These are phyloP conservation scores for Polylopha cassiicola DNA, from an alignment of 2,888 invertebrate genomes.

Conservation along the genomic window DNA sequence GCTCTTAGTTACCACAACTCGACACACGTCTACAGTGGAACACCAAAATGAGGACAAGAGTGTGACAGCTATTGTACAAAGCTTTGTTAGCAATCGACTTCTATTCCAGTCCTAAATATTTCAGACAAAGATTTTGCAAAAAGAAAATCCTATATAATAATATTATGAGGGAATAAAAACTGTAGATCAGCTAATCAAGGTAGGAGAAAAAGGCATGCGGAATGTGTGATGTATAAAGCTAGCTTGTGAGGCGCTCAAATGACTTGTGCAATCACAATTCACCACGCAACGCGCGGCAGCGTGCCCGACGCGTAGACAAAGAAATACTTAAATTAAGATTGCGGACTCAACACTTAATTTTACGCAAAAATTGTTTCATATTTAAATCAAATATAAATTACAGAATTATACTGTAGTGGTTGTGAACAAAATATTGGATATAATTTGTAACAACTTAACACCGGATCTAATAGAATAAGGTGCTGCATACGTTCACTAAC, in stretches of 20 bases:
- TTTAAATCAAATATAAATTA: background rate
- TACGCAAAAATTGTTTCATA: background rate
- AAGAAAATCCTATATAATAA: no score
- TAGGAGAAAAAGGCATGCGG: no score
- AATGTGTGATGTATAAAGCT: constrained; percentile 41
- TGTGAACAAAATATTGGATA: constrained; percentile 5
- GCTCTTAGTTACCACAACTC: constrained; percentile 57
- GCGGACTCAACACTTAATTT: background rate
- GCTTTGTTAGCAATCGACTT: no score
- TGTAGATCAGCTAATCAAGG: no score
- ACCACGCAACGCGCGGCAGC: constrained; percentile 38
- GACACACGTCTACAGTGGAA: constrained; percentile 38
- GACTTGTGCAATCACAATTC: constrained; percentile 57
- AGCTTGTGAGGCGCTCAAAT: constrained; percentile 30
- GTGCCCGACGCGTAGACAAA: constrained; percentile 37
- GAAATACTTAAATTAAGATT: constrained; percentile 17
- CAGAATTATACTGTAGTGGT: background rate
- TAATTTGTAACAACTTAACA: constrained; percentile 17
- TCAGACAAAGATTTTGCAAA: no score
- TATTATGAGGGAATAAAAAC: no score
- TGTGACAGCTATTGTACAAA: constrained; percentile 34
- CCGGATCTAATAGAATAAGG: constrained; percentile 22
- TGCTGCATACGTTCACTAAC: constrained; percentile 46
- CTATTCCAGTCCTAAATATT: no score
- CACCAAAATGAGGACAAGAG: constrained; percentile 53